Evolutionary conservation across 2,797 vertebrate species (phyloP).

Genomic region (Xyrichtys novacula): DNA sequence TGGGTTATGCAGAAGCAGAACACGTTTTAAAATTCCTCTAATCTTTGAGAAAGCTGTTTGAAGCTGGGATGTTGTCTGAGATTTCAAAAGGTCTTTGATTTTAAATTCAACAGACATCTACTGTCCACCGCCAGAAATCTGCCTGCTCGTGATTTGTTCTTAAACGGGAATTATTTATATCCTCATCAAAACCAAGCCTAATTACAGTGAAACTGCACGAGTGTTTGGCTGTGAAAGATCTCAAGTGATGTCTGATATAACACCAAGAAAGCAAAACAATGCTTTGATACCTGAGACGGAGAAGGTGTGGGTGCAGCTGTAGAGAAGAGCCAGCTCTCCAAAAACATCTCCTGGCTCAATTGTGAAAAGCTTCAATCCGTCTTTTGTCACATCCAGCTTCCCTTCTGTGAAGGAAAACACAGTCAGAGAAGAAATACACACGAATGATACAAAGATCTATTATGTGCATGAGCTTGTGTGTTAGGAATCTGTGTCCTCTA

Average conservation of each 20-base stretch:
- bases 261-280: background rate
- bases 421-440: conserved; percentile 12
- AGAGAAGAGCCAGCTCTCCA: conserved; percentile 81
- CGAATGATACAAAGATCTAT: background rate
- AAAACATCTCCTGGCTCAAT: conserved; percentile 76
- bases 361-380: conserved; percentile 70
- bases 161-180: conserved; percentile 48
- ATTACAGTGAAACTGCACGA: conserved; percentile 23
- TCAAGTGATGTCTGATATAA: conserved; percentile 3
- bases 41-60: conserved; percentile 47
- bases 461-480: conserved; percentile 4
- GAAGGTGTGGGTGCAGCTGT: conserved; percentile 73
- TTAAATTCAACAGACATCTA: conserved; percentile 55
- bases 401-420: conserved; percentile 73
- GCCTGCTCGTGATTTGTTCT: conserved; percentile 29
- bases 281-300: conserved; percentile 78
- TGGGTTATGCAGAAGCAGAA: conserved; percentile 12
- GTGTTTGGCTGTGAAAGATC: conserved; percentile 3
- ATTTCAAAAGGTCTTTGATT: conserved; percentile 67
- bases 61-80: conserved; percentile 46
- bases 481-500: conserved; percentile 3
- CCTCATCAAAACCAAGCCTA: conserved; percentile 8
- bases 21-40: conserved; percentile 54
- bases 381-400: conserved; percentile 78
- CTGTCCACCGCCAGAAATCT: conserved; percentile 38